Base-by-base conservation (phyloP, 2,113 vertebrate species). In the Channa maculata region DNA sequence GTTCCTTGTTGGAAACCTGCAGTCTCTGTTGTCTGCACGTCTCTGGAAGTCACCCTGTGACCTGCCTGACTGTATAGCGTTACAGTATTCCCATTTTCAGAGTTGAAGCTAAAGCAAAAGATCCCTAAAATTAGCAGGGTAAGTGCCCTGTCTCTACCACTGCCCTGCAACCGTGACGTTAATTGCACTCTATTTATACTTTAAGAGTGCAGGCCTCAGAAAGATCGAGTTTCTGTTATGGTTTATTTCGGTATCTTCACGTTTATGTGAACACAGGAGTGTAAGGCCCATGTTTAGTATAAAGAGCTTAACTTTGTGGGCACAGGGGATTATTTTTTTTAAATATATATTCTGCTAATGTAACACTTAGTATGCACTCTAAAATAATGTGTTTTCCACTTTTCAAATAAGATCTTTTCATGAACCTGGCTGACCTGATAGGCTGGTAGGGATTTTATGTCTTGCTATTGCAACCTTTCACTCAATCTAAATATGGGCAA, bases 171-270 rank as follows among this genome's bases (percentile, higher is more conserved):
- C 86, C 79, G 86, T 92, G 90, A 92, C 91, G 84, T 87, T 93
- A 85, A 92, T 83, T 90, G 67, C 86, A 50, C 64, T 70, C 90
- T 94, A 94, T 94, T 94, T 94, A 88, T 94, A 94, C 75, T 71
- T 77, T 54, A 80, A 79, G 83, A 82, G 85, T 65, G 60, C 77
- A 50, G 73, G 83, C 90, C 75, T 75, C 63, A 37, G 81, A 86
- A 91, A 90, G 91, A 93, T 94, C 93, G 83, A 48, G 90, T 94
- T 92, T 91, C 93, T 86, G 79, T 83, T 79, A 64, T 79, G 76
- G 72, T 88, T 90, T 82, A 87, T 87, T 82, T 80, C 74, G 8
- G 71, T 67, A 64, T 71, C 54, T 75, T 67, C 5, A 1, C n/a
- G 70, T 85, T 75, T 33, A 80, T 61, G 51, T 10, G 71, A 80